Base-by-base conservation (phyloP, 2,113 vertebrate genomes). In the Formicarius rufipectus region DNA sequence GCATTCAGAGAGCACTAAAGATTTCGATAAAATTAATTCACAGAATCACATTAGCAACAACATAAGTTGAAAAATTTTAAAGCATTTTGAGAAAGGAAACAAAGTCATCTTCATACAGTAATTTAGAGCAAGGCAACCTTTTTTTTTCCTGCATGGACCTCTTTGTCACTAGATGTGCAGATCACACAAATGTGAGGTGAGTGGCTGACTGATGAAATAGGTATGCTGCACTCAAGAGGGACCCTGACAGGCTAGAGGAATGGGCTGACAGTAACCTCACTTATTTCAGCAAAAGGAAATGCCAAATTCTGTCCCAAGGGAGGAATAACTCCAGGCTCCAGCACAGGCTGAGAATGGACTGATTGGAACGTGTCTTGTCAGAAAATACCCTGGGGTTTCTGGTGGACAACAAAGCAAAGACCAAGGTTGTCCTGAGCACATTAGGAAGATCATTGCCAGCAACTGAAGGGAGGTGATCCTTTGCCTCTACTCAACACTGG, bases 61-160 rank as follows among this genome's bases (percentile, higher is more conserved):
- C 79, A 49, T 47, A 83, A 83, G 82, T 4, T 40, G 7, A 87
- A 44, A 84, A 12, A 19, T 42, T 58, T 25, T 66, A 12, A 87
- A 78, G 7, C 20, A 56, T 81, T 89, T 58, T 71, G 35, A 58
- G n/a, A 80, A 59, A 78, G 17, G 28, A 62, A 64, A 72, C 4
- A 0, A 63, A 76, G 37, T 25, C 0, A 1, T 20, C 23, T 58
- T 74, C 37, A 76, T 27, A 17, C 3, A 53, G 15, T 40, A 31
- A 66, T 56, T 76, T 42, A 37, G 33, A 84, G 20, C 5, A 80
- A 35, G 59, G n/a, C 20, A 56, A 14, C 22, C 13, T 28, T 4
- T 2, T 18, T 2, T 18, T 74, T 87, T 84, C 62, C 56, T 53
- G 11, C 64, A 81, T 1, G 1, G 18, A 52, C 7, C 31, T 40